Percentiles rank a stretch among this genome's conserved stretches.
Conservation (phyloP, 2,797 vertebrate genomes). For the Tauraco hartlaubi region DNA sequence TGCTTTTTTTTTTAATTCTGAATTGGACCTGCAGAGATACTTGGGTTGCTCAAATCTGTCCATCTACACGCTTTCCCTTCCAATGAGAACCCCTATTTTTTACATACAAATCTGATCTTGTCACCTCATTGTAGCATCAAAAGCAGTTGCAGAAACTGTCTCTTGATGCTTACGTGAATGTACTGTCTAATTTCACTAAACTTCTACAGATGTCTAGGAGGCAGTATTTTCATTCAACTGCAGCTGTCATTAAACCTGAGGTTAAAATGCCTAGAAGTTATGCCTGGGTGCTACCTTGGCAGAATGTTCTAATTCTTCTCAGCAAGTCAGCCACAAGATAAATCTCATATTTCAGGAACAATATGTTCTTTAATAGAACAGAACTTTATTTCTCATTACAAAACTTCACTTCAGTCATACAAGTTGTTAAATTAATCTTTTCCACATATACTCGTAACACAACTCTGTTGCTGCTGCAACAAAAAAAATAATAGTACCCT, state of each 20-base stretch:
- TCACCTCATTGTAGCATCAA: background rate
- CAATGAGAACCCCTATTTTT: background rate
- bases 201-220: background rate
- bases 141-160: constrained; percentile 1
- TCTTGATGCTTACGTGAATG: background rate
- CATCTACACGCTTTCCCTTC: background rate
- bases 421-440: background rate
- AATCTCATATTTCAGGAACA: background rate
- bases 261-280: background rate
- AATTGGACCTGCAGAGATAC: background rate
- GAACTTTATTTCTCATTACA: background rate
- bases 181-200: background rate
- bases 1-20: background rate
- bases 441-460: background rate
- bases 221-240: background rate
- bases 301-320: background rate
- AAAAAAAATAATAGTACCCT: background rate
- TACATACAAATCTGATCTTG: background rate
- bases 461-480: background rate
- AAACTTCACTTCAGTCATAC: background rate
- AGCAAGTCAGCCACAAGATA: background rate
- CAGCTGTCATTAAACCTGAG: background rate
- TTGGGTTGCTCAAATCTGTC: background rate
- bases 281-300: background rate
- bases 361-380: background rate